These are phyloP conservation scores for Alaudala cheleensis DNA, from an alignment of 2,113 vertebrate genomes.

Conservation along the genomic window DNA sequence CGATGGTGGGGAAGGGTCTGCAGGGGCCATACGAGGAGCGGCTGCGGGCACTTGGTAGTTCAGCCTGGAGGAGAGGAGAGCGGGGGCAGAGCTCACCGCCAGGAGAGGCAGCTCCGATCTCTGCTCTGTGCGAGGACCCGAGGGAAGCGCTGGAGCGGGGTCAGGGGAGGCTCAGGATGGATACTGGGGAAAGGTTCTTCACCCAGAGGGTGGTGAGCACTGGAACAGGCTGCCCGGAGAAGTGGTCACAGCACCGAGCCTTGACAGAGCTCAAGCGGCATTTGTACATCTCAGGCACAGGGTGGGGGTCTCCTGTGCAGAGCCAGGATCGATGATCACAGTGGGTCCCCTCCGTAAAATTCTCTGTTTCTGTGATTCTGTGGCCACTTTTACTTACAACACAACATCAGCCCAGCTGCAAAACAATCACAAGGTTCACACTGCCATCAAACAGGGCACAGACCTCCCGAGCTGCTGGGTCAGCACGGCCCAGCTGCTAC, in stretches of 20 bases:
- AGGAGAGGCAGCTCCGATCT: neutral
- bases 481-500: neutral
- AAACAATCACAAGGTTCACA: neutral
- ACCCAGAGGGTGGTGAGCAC: neutral
- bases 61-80: neutral
- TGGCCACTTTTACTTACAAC: neutral
- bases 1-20: neutral
- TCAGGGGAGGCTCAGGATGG: neutral
- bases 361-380: neutral
- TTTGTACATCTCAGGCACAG: neutral
- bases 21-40: neutral
- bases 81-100: neutral
- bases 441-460: neutral
- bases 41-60: neutral
- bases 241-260: neutral
- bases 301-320: neutral
- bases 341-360: neutral
- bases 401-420: neutral
- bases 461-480: neutral
- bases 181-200: neutral
- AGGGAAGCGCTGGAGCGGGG: neutral
- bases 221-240: neutral
- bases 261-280: neutral
- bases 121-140: too few species aligned
- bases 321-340: rapidly evolving